phyloP scores from a whole-genome alignment of 2,888 invertebrate genomes.

The Drosophila birchii region DNA sequence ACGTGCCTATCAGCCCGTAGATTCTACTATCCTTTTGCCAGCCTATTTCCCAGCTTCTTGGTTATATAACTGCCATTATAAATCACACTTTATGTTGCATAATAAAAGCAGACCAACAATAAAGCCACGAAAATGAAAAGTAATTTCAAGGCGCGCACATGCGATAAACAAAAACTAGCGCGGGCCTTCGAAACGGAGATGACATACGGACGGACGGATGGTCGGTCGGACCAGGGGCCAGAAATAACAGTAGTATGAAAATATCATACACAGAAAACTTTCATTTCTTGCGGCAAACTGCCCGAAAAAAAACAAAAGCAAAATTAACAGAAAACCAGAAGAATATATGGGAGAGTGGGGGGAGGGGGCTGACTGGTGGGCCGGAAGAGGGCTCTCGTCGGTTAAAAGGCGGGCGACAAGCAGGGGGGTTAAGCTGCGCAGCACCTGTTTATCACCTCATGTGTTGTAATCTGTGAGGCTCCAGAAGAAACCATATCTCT shows the following conservation, averaged over 20 bases:
- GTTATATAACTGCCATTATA: slow-evolving; percentile 55
- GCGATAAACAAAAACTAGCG: slow-evolving; percentile 59
- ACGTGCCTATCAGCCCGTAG: slow-evolving; percentile 61
- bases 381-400: slow-evolving; percentile 13
- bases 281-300: slow-evolving; percentile 68
- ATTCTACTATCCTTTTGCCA: slow-evolving; percentile 16
- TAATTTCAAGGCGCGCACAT: slow-evolving; percentile 77
- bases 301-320: slow-evolving; percentile 62
- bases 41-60: slow-evolving; percentile 28
- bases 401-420: slow-evolving; percentile 24
- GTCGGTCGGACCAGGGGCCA: slow-evolving; percentile 41
- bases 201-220: slow-evolving; percentile 38
- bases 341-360: slow-evolving; percentile 57
- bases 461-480: slow-evolving; percentile 74
- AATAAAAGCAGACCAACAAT: slow-evolving; percentile 59
- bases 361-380: not conserved
- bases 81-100: slow-evolving; percentile 66
- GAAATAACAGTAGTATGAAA: slow-evolving; percentile 76
- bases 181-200: slow-evolving; percentile 39
- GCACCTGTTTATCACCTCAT: slow-evolving; percentile 77
- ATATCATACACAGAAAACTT: slow-evolving; percentile 73
- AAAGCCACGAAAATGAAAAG: slow-evolving; percentile 73
- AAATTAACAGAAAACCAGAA: slow-evolving; percentile 61
- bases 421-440: slow-evolving; percentile 52
- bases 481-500: slow-evolving; percentile 47